A percentile compares a stretch with the other conserved stretches of the same genome.
phyloP scores from a whole-genome alignment of 2,113 vertebrate genomes.

The Phalacrocorax pelagicus region DNA sequence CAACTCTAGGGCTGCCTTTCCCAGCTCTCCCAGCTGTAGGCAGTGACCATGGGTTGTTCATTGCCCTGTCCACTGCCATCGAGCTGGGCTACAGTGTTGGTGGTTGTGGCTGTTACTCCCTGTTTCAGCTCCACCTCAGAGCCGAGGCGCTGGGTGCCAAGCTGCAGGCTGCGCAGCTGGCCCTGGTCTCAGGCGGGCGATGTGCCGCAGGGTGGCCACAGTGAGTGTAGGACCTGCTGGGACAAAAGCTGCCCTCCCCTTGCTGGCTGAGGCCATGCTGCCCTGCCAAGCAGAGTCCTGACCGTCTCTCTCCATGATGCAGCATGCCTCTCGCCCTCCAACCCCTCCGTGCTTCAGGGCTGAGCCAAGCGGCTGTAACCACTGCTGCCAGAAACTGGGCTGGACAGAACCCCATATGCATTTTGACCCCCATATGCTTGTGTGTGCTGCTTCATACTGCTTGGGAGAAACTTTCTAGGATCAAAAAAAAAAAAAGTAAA shows the following conservation, averaged over 20 bases:
- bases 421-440: neutral
- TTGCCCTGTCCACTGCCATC: fast-evolving
- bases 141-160: neutral
- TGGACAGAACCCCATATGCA: fast-evolving
- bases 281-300: neutral
- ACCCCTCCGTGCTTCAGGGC: fast-evolving
- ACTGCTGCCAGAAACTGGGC: neutral
- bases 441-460: neutral
- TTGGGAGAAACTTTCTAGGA: neutral
- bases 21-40: neutral
- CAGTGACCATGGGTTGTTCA: fast-evolving
- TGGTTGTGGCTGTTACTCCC: fast-evolving
- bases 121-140: fast-evolving
- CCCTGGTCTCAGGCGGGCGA: neutral
- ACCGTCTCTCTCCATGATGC: fast-evolving
- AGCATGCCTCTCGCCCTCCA: neutral
- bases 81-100: neutral
- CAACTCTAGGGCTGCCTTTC: neutral
- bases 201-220: fast-evolving
- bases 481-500: neutral
- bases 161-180: fast-evolving
- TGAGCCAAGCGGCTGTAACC: neutral
- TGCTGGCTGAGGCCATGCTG: neutral
- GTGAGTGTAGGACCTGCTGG: neutral
- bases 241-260: neutral